phyloP scores from a whole-genome alignment of 2,888 invertebrate species.

The Oegoconia quadripuncta region DNA sequence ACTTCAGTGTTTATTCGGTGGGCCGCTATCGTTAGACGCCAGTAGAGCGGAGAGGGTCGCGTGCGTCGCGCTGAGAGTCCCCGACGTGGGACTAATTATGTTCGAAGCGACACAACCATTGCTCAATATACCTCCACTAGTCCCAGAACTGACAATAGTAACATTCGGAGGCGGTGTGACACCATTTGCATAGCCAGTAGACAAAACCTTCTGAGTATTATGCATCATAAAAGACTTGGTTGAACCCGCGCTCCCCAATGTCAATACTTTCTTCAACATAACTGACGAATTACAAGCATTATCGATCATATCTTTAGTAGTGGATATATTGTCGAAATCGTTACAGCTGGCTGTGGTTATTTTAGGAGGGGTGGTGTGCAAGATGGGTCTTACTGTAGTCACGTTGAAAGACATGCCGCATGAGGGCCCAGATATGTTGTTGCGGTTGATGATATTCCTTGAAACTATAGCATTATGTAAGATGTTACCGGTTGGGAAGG shows the following conservation, averaged over 20 bases:
- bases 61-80: constrained; percentile 70
- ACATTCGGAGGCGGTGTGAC: constrained; percentile 68
- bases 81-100: constrained; percentile 54
- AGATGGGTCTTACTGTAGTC: constrained; percentile 51
- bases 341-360: constrained; percentile 50
- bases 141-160: constrained; percentile 69
- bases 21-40: constrained; percentile 46
- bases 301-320: constrained; percentile 74
- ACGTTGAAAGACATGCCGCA: constrained; percentile 63
- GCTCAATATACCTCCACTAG: constrained; percentile 47
- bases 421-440: constrained; percentile 40
- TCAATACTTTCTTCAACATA: constrained; percentile 74
- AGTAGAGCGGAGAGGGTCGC: constrained; percentile 69
- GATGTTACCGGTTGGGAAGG: constrained; percentile 73
- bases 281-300: constrained; percentile 74
- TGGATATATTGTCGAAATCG: constrained; percentile 66
- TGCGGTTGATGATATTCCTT: constrained; percentile 64
- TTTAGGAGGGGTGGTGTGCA: constrained; percentile 58
- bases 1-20: constrained; percentile 26
- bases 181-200: constrained; percentile 68
- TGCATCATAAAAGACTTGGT: constrained; percentile 75
- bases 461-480: constrained; percentile 74
- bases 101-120: constrained; percentile 42
- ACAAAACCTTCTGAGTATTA: constrained; percentile 69
- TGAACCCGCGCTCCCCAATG: constrained; percentile 66